phyloP scores from a whole-genome alignment of 2,888 invertebrate species.

The Omphaloscelis lunosa region DNA sequence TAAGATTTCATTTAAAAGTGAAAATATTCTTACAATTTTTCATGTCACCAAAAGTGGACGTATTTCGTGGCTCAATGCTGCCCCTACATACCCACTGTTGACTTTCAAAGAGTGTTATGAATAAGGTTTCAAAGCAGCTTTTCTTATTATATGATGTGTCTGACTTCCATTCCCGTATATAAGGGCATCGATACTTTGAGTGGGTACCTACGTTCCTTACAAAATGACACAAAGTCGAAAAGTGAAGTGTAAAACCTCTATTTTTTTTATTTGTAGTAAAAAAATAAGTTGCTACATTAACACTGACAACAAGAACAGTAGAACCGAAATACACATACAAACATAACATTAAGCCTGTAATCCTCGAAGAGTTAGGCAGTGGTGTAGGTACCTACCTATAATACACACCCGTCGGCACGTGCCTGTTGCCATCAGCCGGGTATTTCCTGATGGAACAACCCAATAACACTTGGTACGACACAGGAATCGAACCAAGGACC shows the following conservation, averaged over 20 bases:
- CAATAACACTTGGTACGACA: neutral
- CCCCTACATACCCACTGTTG: constrained; percentile 66
- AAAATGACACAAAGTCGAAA: neutral
- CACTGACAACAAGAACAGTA: neutral
- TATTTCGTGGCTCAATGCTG: constrained; percentile 60
- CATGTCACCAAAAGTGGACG: neutral
- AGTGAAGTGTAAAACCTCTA: neutral
- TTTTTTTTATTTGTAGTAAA: neutral
- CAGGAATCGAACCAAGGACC: neutral
- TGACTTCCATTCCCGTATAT: constrained; percentile 30
- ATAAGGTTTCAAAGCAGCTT: constrained; percentile 68
- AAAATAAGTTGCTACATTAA: neutral
- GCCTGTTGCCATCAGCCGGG: neutral
- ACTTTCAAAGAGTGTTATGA: constrained; percentile 75
- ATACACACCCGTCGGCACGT: too few relatives aligned
- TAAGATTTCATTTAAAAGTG: neutral
- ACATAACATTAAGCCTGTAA: neutral
- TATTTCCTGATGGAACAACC: too few relatives aligned
- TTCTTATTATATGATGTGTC: constrained; percentile 63
- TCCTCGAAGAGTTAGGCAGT: too few relatives aligned
- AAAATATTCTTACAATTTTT: neutral
- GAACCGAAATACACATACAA: too few relatives aligned
- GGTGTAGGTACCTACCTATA: neutral
- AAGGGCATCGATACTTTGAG: constrained; percentile 20
- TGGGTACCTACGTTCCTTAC: neutral